These are phyloP conservation scores for Athetis lepigone DNA, from an alignment of 2,888 invertebrate species.

Conservation along the genomic window DNA sequence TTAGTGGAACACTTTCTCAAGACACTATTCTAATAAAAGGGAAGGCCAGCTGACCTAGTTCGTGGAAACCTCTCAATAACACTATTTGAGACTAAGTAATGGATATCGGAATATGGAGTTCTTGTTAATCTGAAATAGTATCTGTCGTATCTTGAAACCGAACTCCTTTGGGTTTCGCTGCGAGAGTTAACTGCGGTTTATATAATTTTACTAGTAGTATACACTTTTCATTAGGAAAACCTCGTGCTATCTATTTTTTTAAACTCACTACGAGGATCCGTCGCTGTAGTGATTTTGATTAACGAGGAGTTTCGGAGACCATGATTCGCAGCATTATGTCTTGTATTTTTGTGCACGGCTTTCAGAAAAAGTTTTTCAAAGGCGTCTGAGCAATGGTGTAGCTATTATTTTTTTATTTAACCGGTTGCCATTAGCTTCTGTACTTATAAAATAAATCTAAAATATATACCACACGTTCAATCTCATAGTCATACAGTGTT, in stretches of 20 bases:
- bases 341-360: not conserved
- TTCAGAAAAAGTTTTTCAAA: not conserved
- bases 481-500: too few relatives aligned
- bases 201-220: constrained; percentile 1
- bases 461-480: too few relatives aligned
- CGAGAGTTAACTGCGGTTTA: constrained; percentile 2
- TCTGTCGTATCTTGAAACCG: constrained; percentile 38
- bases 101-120: constrained; percentile 17
- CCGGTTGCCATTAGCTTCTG: too few relatives aligned
- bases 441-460: too few relatives aligned
- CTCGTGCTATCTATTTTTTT: not conserved
- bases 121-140: constrained; percentile 33
- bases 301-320: too few relatives aligned
- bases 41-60: constrained; percentile 3
- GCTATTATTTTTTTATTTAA: too few relatives aligned
- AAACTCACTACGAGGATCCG: too few relatives aligned
- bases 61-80: not conserved
- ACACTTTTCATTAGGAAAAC: not conserved
- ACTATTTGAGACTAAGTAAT: constrained; percentile 7
- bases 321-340: not conserved
- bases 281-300: not conserved
- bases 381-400: too few relatives aligned
- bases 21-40: not conserved
- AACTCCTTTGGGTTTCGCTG: constrained; percentile 22
- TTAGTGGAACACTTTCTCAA: not conserved